Conservation (phyloP, 2,797 vertebrate genomes). For the Fringilla coelebs region DNA sequence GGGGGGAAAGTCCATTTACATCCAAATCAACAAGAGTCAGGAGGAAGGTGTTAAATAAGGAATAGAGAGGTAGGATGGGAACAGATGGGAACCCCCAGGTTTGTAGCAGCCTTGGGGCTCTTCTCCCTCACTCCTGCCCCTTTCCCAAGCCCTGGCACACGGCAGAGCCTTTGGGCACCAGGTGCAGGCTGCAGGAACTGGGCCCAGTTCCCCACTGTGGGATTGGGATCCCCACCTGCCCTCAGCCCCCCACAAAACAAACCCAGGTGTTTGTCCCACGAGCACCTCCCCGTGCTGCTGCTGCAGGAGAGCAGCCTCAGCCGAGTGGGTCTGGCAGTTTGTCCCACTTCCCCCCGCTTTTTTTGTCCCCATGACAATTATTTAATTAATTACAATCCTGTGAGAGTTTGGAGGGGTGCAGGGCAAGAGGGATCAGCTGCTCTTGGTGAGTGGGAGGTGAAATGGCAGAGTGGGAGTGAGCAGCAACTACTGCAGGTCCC, state of each 20-base stretch:
- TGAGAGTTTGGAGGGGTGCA: neutral
- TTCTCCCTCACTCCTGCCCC: fast-evolving
- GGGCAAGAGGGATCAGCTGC: neutral
- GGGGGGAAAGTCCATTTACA: neutral
- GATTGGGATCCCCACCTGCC: no score
- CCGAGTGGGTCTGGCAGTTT: neutral
- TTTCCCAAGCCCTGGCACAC: neutral
- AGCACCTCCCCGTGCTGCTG: fast-evolving
- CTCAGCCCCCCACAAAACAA: neutral
- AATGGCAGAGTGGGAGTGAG: neutral
- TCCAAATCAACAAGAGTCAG: neutral
- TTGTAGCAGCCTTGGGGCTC: neutral
- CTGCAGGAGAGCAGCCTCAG: neutral
- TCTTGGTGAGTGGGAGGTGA: neutral
- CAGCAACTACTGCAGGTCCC: neutral
- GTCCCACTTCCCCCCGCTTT: fast-evolving
- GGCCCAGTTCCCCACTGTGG: neutral
- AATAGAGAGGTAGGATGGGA: neutral
- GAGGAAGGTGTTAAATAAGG: neutral
- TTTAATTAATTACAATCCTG: fast-evolving
- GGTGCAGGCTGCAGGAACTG: neutral
- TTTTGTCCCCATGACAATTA: fast-evolving
- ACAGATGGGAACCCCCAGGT: neutral
- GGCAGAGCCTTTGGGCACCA: neutral
- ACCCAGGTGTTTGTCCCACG: fast-evolving